These are phyloP conservation scores for Neocrepidodera transversa DNA, from an alignment of 2,888 invertebrate species.

Conservation along the genomic window DNA sequence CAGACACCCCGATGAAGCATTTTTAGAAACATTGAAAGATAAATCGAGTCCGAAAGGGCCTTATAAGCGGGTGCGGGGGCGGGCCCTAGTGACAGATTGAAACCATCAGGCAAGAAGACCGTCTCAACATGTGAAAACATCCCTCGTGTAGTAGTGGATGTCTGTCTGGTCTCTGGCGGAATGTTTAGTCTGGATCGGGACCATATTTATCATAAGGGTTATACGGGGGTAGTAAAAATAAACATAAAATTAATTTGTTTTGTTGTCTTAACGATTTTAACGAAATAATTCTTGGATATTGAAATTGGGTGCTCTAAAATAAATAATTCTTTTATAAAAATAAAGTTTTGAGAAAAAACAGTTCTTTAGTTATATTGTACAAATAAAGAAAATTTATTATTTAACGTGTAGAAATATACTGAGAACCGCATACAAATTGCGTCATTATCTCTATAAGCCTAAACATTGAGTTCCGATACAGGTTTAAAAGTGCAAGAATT, in stretches of 20 bases:
- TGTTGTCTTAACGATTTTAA: no score
- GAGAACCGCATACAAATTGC: no score
- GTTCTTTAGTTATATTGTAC: no score
- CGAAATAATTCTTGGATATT: no score
- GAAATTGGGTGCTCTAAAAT: no score
- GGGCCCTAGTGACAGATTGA: conserved; percentile 60
- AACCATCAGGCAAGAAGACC: conserved; percentile 56
- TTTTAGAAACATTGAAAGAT: conserved; percentile 31
- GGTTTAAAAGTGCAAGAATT: no score
- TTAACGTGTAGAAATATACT: no score
- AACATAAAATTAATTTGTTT: background rate
- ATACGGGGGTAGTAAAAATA: conserved; percentile 17
- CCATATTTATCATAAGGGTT: conserved; percentile 27
- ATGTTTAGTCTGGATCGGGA: conserved; percentile 55
- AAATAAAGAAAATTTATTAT: no score
- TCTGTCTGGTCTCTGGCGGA: conserved; percentile 48
- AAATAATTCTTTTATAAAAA: no score
- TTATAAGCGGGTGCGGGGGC: conserved; percentile 42
- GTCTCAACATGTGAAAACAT: conserved; percentile 49
- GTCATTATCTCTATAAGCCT: no score
- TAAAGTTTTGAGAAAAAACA: no score
- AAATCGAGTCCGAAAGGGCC: conserved; percentile 33
- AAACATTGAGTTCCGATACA: no score
- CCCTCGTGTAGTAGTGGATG: conserved; percentile 46
- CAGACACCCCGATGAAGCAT: conserved; percentile 28